A percentile compares a stretch with the other conserved stretches of the same genome.
Conservation (phyloP, 2,113 vertebrate genomes). For the Acinonyx jubatus region DNA sequence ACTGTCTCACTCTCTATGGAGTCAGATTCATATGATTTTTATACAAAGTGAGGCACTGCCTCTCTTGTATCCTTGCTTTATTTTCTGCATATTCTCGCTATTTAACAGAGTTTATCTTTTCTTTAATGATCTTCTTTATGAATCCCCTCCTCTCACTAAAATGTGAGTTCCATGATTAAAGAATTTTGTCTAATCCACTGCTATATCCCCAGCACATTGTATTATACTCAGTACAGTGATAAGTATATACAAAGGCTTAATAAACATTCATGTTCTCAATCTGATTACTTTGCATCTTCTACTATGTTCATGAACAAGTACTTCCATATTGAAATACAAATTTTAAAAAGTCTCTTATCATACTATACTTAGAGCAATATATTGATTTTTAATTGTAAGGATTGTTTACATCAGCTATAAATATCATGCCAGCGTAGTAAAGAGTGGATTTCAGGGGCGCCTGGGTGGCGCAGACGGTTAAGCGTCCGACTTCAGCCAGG, state of each 20-base stretch:
- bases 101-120: not conserved
- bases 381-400: not conserved
- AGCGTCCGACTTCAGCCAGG: no score
- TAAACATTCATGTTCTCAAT: not conserved
- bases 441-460: not conserved
- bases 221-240: not conserved
- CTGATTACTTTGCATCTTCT: not conserved
- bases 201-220: not conserved
- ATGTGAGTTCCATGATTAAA: not conserved
- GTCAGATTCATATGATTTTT: not conserved
- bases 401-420: not conserved
- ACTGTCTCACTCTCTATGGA: not conserved
- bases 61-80: not conserved
- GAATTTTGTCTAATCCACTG: not conserved
- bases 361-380: not conserved
- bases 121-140: not conserved
- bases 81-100: not conserved
- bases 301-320: not conserved
- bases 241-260: not conserved
- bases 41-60: not conserved
- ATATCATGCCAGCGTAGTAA: not conserved
- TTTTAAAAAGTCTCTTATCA: not conserved
- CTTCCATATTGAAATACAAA: not conserved
- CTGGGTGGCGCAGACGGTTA: no score
- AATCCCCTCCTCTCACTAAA: not conserved